A percentile compares a stretch with the other conserved stretches of the same genome.
phyloP scores from a whole-genome alignment of 2,888 invertebrate genomes.

The Platerodrilus igneus region DNA sequence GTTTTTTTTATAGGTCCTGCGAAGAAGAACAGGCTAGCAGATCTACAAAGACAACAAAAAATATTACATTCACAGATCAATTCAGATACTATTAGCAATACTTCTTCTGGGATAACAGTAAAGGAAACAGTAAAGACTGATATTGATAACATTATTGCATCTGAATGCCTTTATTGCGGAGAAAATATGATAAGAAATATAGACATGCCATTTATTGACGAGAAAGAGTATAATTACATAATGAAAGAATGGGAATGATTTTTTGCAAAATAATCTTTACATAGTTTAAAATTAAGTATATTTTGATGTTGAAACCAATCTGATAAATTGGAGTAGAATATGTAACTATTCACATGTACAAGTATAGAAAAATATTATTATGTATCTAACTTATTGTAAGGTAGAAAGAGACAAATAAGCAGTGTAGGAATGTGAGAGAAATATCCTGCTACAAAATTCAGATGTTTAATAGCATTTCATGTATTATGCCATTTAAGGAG shows the following conservation, averaged over 20 bases:
- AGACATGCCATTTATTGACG: slow-evolving; percentile 82
- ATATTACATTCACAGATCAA: slow-evolving; percentile 53
- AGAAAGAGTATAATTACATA: slow-evolving; percentile 75
- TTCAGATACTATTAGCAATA: slow-evolving; percentile 51
- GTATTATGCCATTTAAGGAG: too few species aligned
- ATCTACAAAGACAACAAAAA: slow-evolving; percentile 60
- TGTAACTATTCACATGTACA: too few species aligned
- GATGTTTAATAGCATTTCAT: too few species aligned
- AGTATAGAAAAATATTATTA: too few species aligned
- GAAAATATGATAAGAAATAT: slow-evolving; percentile 87
- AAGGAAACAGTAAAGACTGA: slow-evolving; percentile 71
- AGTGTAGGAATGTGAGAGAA: too few species aligned
- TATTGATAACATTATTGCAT: slow-evolving; percentile 84
- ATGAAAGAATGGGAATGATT: slow-evolving; percentile 78
- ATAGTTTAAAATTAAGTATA: background rate
- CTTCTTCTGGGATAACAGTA: slow-evolving; percentile 52
- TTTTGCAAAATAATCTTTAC: background rate
- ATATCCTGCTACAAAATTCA: too few species aligned
- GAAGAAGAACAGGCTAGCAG: slow-evolving; percentile 58
- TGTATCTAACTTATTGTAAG: too few species aligned
- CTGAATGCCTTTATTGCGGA: slow-evolving; percentile 91
- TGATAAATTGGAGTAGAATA: background rate
- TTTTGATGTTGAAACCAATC: background rate
- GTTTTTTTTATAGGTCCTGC: slow-evolving; percentile 48
- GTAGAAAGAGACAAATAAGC: too few species aligned